Conservation (phyloP, 2,888 invertebrate genomes). For the Tinea trinotella region DNA sequence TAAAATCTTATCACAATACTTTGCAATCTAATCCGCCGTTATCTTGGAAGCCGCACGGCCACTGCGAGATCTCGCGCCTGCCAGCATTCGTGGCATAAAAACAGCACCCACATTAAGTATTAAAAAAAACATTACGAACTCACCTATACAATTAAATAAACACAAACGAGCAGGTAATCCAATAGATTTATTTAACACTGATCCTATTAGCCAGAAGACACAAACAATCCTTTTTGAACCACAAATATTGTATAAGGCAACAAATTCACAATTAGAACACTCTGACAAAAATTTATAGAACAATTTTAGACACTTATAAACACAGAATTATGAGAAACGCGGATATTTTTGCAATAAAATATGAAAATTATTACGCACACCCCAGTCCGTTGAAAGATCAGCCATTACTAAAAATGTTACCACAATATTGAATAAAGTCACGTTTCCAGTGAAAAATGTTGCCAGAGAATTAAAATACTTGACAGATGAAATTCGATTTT, state of each 20-base stretch:
- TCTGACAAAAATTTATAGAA: neutral
- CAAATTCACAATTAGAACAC: slow-evolving; percentile 37
- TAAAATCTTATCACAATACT: slow-evolving; percentile 56
- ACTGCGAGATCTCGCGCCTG: slow-evolving; percentile 36
- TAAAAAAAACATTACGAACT: neutral
- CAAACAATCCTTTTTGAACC: slow-evolving; percentile 61
- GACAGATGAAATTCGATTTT: neutral
- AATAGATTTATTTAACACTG: slow-evolving; percentile 44
- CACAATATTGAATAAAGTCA: slow-evolving; percentile 36
- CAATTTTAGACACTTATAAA: slow-evolving; percentile 19
- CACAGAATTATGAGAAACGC: slow-evolving; percentile 52
- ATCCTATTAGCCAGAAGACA: slow-evolving; percentile 62
- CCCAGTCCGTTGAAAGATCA: slow-evolving; percentile 56
- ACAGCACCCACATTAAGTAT: slow-evolving; percentile 19
- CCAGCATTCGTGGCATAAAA: slow-evolving; percentile 48
- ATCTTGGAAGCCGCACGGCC: slow-evolving; percentile 39
- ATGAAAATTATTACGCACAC: slow-evolving; percentile 47
- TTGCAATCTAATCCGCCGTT: slow-evolving; percentile 65
- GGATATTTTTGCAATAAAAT: slow-evolving; percentile 53
- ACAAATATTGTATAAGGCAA: slow-evolving; percentile 42
- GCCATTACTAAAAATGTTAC: slow-evolving; percentile 63
- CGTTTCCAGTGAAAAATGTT: slow-evolving; percentile 34
- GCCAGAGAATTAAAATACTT: neutral
- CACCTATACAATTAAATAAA: slow-evolving; percentile 15
- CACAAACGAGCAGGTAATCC: slow-evolving; percentile 17